Base-by-base conservation (phyloP, 2,888 invertebrate genomes). In the Tineola bisselliella region DNA sequence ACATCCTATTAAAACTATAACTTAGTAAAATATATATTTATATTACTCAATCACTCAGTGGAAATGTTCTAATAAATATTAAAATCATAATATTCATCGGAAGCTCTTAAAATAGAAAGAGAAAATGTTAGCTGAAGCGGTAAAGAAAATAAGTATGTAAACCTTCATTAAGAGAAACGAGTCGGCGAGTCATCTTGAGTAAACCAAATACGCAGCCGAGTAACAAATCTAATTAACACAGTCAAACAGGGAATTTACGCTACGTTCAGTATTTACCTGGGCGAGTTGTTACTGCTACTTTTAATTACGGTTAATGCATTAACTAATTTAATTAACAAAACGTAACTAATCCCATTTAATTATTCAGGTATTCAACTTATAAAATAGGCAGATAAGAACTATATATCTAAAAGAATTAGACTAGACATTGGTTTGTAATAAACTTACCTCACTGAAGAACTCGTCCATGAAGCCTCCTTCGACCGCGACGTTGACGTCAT, bases 391-490 rank as follows among this genome's bases (percentile, higher is more conserved):
- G 48, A 44, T 6, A 44, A 44, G 3, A 44, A 44, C 3, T 5
- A 44, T 5, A 25, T 4, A 25, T 4, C 25, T 25, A 25, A 25
- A 4, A 6, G 44, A 44, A 44, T 44, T 44, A 13, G 44, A n/a
- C n/a, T 44, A 44, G n/a, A 44, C 8, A n/a, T 6, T 38, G 38
- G 10, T 10, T 25, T 12, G n/a, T n/a, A n/a, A 10, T 19, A 30
- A 59, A 79, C 89, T 89, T 81, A 96, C 97, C 93, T 99, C 99
- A 87, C 96, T 97, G 89, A 99, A 99, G 90, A 99, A 99, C 84
- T 98, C 98, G 84, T 99, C 98, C 98, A 99, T 99, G 89, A 96
- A 98, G 75, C 97, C 96, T 69, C 93, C 94, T 84, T 97, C 97
- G 77, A 97, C 95, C 81, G 93, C 95, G 89, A 98, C 96, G 84